Evolutionary conservation across 2,113 vertebrate genomes (phyloP).

Genomic region (Narcine bancroftii): DNA sequence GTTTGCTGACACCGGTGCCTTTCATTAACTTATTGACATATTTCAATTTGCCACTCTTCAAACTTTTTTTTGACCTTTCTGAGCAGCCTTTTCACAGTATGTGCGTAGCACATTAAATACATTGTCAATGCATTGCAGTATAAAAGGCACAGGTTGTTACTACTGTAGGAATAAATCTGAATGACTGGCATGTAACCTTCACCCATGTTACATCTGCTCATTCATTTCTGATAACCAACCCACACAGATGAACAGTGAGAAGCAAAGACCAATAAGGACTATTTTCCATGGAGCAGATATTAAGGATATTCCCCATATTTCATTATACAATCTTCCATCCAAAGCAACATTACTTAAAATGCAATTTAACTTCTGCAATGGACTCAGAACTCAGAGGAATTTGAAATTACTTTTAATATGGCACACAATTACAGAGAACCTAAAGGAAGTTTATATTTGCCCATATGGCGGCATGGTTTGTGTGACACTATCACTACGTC

Average conservation of each 20-base stretch:
- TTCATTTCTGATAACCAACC: background rate
- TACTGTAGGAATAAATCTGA: background rate
- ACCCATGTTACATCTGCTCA: background rate
- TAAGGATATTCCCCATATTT: background rate
- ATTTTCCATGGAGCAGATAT: background rate
- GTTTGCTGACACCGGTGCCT: background rate
- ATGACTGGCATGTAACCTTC: background rate
- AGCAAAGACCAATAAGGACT: background rate
- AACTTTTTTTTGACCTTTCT: background rate
- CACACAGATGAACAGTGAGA: no score
- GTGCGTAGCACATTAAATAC: background rate
- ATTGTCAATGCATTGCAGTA: background rate
- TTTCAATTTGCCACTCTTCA: conserved; percentile 5
- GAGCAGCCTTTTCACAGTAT: background rate
- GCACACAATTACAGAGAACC: background rate
- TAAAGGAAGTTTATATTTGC: background rate
- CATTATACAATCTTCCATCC: background rate
- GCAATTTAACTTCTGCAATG: background rate
- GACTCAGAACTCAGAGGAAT: background rate
- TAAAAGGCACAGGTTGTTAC: background rate
- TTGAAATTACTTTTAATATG: background rate
- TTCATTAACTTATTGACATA: background rate
- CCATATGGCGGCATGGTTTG: no score
- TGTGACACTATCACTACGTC: no score
- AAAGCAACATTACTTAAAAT: background rate